A percentile compares a stretch with the other conserved stretches of the same genome.
phyloP scores from a whole-genome alignment of 2,797 vertebrate genomes.

The Anguilla megastoma region DNA sequence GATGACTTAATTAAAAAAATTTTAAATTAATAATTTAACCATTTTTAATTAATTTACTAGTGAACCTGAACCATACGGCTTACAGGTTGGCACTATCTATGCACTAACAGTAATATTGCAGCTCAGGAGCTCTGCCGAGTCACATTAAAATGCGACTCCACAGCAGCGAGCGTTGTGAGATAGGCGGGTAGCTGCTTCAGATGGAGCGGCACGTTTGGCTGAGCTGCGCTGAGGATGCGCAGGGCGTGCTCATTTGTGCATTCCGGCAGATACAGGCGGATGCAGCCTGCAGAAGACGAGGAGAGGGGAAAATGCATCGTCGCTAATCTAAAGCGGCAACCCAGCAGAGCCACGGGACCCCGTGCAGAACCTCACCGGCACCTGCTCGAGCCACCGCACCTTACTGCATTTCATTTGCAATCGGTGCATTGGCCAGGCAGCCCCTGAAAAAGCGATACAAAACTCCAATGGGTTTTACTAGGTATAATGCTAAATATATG shows the following conservation, averaged over 20 bases:
- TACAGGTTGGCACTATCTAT: not conserved
- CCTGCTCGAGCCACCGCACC: not conserved
- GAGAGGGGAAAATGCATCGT: not conserved
- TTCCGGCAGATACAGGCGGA: slow-evolving; percentile 9
- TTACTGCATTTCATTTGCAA: not conserved
- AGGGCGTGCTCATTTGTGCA: slow-evolving; percentile 26
- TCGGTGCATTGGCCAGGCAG: not conserved
- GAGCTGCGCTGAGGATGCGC: not conserved
- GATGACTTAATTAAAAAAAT: not conserved
- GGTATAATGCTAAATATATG: not conserved
- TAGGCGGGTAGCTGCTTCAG: not conserved
- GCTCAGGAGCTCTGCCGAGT: not conserved
- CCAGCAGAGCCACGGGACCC: not conserved
- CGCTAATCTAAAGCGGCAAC: not conserved
- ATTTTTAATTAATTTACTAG: not conserved
- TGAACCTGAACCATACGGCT: not conserved
- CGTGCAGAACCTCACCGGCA: not conserved
- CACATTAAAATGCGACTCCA: not conserved
- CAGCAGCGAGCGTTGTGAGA: not conserved
- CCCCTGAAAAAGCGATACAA: not conserved
- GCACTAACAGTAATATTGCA: not conserved
- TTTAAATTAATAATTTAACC: not conserved
- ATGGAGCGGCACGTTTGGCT: not conserved
- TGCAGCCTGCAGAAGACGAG: not conserved
- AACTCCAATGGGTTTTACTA: not conserved